These are phyloP conservation scores for Nephrotoma appendiculata DNA, from an alignment of 2,888 invertebrate species.

Conservation along the genomic window DNA sequence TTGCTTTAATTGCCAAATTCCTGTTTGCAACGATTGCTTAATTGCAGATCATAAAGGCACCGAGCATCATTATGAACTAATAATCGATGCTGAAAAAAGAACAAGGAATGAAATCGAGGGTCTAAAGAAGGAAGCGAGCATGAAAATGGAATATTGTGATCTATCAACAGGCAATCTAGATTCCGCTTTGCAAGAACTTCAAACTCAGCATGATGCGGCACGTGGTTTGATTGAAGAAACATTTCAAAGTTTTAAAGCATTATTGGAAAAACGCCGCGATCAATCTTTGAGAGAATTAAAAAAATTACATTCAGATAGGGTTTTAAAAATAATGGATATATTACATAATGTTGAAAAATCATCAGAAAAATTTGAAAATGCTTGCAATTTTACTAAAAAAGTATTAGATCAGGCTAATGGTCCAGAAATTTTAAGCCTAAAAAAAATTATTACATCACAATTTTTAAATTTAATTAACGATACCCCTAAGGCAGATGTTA, in stretches of 20 bases:
- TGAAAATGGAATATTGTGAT: conserved; percentile 60
- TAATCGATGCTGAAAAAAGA: conserved; percentile 62
- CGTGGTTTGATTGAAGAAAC: conserved; percentile 69
- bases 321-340: conserved; percentile 79
- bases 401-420: conserved; percentile 73
- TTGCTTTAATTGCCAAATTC: conserved; percentile 73
- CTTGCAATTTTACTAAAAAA: conserved; percentile 69
- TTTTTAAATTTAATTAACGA: conserved; percentile 64
- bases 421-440: conserved; percentile 69
- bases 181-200: conserved; percentile 69
- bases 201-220: conserved; percentile 75
- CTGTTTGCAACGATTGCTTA: conserved; percentile 78
- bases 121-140: conserved; percentile 59
- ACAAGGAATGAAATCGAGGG: conserved; percentile 63
- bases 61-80: conserved; percentile 69
- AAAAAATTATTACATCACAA: conserved; percentile 63
- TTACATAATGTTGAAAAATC: conserved; percentile 72
- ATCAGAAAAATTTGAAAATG: conserved; percentile 71
- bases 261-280: conserved; percentile 68
- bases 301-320: conserved; percentile 66
- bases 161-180: conserved; percentile 61
- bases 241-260: conserved; percentile 63
- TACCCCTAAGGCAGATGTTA: conserved; percentile 66
- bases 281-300: conserved; percentile 58
- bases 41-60: conserved; percentile 69